Evolutionary conservation across 2,888 invertebrate genomes (phyloP).

Genomic region (Mantis religiosa): DNA sequence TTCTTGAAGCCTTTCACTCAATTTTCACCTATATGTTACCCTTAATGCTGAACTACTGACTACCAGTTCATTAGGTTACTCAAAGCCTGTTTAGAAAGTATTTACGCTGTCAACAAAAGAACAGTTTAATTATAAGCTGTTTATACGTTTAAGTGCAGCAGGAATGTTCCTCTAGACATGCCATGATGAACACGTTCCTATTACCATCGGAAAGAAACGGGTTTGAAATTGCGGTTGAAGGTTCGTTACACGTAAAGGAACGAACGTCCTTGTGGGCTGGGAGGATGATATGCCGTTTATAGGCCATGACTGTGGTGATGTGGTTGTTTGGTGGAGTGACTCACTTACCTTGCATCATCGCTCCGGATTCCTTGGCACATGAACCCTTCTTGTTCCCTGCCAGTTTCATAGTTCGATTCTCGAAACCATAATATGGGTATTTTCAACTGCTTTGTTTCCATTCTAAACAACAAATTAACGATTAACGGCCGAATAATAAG

Average conservation of each 20-base stretch:
- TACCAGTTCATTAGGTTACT: no score
- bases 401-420: no score
- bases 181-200: background rate
- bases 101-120: background rate
- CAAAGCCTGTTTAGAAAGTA: no score
- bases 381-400: background rate
- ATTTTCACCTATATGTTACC: no score
- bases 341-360: background rate
- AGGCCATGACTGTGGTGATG: background rate
- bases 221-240: no score
- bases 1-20: no score
- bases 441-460: no score
- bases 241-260: background rate
- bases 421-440: no score
- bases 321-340: background rate
- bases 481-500: no score
- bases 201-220: background rate
- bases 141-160: background rate
- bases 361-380: background rate
- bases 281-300: background rate
- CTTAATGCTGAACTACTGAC: no score
- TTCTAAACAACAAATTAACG: no score
- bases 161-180: background rate
- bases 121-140: background rate
- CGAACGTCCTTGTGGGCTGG: background rate